A percentile compares a stretch with the other conserved stretches of the same genome.
phyloP scores from a whole-genome alignment of 2,113 vertebrate species.

The Saguinus imperator region DNA sequence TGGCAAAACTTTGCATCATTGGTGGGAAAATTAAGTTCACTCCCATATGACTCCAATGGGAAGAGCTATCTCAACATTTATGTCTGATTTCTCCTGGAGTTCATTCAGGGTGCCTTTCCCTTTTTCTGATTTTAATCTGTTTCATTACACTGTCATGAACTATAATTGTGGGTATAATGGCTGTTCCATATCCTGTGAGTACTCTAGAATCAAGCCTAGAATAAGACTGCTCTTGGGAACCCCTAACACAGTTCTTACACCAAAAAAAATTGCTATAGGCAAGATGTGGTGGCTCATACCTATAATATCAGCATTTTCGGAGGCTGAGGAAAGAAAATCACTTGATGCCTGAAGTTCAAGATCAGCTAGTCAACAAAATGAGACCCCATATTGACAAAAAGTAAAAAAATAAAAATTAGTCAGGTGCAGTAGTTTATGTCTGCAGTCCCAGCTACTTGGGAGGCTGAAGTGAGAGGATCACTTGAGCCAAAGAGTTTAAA shows the following conservation, averaged over 20 bases:
- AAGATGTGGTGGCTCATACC: too few relatives aligned
- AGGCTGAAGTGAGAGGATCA: background rate
- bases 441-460: too few relatives aligned
- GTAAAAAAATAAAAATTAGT: too few relatives aligned
- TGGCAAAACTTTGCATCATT: background rate
- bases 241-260: background rate
- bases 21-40: background rate
- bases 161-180: background rate
- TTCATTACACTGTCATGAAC: background rate
- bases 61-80: background rate
- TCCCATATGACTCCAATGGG: too few relatives aligned
- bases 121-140: background rate
- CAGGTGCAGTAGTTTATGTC: too few relatives aligned
- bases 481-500: background rate
- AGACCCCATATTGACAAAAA: too few relatives aligned
- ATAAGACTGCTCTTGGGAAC: background rate
- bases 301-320: too few relatives aligned
- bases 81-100: background rate
- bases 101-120: background rate
- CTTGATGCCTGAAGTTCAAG: background rate
- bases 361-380: too few relatives aligned
- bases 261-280: background rate
- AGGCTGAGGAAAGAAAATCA: too few relatives aligned
- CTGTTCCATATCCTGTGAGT: background rate
- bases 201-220: background rate